These are phyloP conservation scores for Ornithorhynchus anatinus DNA, from an alignment of 2,113 vertebrate species.

Conservation along the genomic window DNA sequence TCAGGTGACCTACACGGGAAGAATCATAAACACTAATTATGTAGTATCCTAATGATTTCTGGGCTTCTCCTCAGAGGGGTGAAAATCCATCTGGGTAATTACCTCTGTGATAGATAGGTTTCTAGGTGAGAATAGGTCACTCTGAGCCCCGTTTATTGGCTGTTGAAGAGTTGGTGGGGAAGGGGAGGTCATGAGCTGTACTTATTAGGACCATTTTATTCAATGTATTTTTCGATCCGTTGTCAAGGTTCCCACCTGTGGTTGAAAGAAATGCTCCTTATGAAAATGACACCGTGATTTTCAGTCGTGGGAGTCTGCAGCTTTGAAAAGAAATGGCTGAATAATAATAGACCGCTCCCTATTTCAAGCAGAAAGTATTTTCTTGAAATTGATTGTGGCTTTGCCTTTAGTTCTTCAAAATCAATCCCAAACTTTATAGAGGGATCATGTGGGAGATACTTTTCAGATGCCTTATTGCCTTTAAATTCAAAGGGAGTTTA, in stretches of 20 bases:
- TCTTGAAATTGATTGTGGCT: not conserved
- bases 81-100: conserved; percentile 52
- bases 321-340: conserved; percentile 23
- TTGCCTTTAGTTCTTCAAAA: not conserved
- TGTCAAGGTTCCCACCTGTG: conserved; percentile 15
- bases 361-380: conserved; percentile 3
- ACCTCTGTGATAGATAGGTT: conserved; percentile 43
- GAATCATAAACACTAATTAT: conserved; percentile 74
- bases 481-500: not conserved
- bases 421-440: not conserved
- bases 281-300: conserved; percentile 21
- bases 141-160: conserved; percentile 28
- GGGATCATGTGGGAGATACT: not conserved
- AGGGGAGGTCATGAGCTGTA: conserved; percentile 25
- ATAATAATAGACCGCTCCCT: not conserved
- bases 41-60: conserved; percentile 59
- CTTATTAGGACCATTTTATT: conserved; percentile 46
- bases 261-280: conserved; percentile 28
- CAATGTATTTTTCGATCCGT: conserved; percentile 39
- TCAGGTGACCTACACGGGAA: conserved; percentile 58
- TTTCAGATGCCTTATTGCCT: not conserved
- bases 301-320: not conserved
- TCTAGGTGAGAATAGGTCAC: conserved; percentile 37
- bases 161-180: conserved; percentile 37
- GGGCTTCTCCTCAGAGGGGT: conserved; percentile 42